Percentiles rank a stretch among this genome's conserved stretches.
phyloP scores from a whole-genome alignment of 2,113 vertebrate species.

The Daubentonia madagascariensis region DNA sequence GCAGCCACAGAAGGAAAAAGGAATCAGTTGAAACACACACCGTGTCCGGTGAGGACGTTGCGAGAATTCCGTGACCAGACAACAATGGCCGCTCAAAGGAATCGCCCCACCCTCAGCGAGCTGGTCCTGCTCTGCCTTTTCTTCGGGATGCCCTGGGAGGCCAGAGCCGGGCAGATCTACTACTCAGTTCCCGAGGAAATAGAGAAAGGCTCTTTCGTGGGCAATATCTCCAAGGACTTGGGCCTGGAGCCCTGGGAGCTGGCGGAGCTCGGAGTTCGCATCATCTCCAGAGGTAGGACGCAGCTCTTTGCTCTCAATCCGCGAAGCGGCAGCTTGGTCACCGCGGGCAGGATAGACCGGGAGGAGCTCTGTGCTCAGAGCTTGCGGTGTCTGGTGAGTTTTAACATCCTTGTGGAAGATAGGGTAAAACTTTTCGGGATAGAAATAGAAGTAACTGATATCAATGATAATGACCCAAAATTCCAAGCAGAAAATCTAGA shows the following conservation, averaged over 20 bases:
- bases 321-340: conserved; percentile 77
- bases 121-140: conserved; percentile 61
- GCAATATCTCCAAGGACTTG: conserved; percentile 83
- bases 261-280: conserved; percentile 75
- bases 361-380: conserved; percentile 82
- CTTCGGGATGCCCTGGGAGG: conserved; percentile 9
- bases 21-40: not conserved
- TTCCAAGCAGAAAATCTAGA: conserved; percentile 77
- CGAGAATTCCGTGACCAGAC: not conserved
- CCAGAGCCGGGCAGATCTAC: conserved; percentile 69
- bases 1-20: conserved; percentile 18
- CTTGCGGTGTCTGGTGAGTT: conserved; percentile 79
- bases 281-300: conserved; percentile 79
- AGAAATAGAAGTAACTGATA: conserved; percentile 82
- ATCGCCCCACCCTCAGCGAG: not conserved
- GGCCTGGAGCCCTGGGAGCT: conserved; percentile 80
- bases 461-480: conserved; percentile 84
- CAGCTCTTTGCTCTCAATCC: conserved; percentile 80
- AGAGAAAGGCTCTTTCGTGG: conserved; percentile 82
- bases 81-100: conserved; percentile 68
- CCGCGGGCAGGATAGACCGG: conserved; percentile 82
- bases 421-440: conserved; percentile 80
- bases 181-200: conserved; percentile 85
- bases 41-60: not conserved
- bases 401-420: conserved; percentile 84